Evolutionary conservation across 1,140 invertebrate species (phyloP), one percentile per base, ranked within the genome.

Genomic region (Catajapyx aquilonaris): DNA sequence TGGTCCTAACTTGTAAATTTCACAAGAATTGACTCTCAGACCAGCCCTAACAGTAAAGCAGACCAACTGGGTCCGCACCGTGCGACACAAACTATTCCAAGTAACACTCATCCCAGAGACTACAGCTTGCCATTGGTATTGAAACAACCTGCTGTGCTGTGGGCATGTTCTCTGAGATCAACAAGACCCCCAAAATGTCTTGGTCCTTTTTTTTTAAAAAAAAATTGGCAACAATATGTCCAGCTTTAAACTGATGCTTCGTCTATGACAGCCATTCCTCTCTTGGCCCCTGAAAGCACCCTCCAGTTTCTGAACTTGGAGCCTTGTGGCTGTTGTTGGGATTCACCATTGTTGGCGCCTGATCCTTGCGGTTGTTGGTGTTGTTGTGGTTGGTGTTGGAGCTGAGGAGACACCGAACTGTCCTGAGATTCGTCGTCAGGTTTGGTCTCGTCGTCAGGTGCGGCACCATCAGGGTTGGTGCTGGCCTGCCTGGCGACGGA

Each of bases 241-340:
- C n/a, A n/a, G n/a, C n/a, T n/a, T 53, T 50, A 64, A 36, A 59
- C 52, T 39, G 62, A 64, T 15, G 69, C 73, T 48, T 78, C 74
- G 51, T 77, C 73, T 48, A 77, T 76, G 49, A 77, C 72, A 38
- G 73, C 76, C 37, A 78, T 77, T 45, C 42, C 35, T 51, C 48
- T 20, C 18, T 46, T 47, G 30, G 44, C 42, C 9, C 35, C 43
- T 41, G 11, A 41, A 37, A 15, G 36, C 36, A 40, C 19, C 17
- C 42, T 34, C 35, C 43, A 45, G 18, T 39, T 42, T 25, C 28
- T 35, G 23, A 33, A 31, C 13, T 15, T 21, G 5, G 36, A 34
- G 30, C 40, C 38, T 5, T 20, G n/a, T 2, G 42, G 42, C 10
- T 41, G 13, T 30, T 46, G 43, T 10, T 38, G n/a, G 35, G 31